Percentiles rank a stretch among this genome's conserved stretches.
Conservation (phyloP, 2,888 invertebrate species). For the Mactromeris polynyma region DNA sequence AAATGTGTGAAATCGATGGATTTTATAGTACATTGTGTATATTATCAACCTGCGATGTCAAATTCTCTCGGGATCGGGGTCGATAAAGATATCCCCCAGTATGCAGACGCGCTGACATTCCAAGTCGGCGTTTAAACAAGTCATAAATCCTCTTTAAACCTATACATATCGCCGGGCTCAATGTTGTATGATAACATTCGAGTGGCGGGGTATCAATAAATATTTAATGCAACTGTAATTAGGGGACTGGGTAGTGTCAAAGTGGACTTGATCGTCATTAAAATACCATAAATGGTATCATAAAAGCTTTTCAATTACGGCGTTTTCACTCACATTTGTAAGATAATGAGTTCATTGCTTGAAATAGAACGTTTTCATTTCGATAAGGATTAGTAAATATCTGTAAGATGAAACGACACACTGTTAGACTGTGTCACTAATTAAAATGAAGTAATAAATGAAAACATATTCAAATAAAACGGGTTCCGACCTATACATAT, state of each 20-base stretch:
- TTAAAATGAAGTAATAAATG: too few relatives aligned
- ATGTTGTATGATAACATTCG: neutral
- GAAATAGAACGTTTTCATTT: neutral
- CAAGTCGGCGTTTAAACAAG: neutral
- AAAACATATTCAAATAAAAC: too few relatives aligned
- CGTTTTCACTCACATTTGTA: neutral
- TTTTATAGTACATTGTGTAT: neutral
- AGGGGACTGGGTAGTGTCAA: neutral
- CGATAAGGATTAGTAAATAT: neutral
- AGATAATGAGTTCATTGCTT: neutral
- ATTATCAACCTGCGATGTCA: neutral
- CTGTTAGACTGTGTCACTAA: neutral
- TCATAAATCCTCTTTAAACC: neutral
- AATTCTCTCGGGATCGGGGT: neutral
- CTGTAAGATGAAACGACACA: neutral
- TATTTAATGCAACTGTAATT: neutral
- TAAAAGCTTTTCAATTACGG: neutral
- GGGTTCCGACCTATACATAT: too few relatives aligned
- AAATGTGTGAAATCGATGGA: neutral
- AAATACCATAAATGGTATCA: neutral
- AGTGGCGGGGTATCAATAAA: conserved; percentile 4
- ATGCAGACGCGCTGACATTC: neutral
- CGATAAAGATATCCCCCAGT: neutral
- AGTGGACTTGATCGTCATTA: neutral
- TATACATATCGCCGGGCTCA: neutral